These are phyloP conservation scores for Steinernema khuongi DNA, from an alignment of 1,140 invertebrate species.

Conservation along the genomic window DNA sequence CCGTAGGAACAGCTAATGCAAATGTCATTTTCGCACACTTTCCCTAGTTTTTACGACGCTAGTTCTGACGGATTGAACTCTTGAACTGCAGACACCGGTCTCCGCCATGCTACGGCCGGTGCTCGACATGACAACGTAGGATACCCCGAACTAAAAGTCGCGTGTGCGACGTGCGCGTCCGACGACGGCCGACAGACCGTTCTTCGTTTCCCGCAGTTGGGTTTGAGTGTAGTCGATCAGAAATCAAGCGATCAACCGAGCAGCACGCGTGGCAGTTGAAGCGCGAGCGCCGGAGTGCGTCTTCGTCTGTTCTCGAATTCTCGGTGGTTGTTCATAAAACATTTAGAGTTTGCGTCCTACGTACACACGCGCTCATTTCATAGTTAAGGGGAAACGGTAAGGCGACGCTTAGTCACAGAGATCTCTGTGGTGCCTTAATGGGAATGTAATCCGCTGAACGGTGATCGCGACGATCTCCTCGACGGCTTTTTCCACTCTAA, in stretches of 20 bases:
- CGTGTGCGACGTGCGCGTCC: not conserved
- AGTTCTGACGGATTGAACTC: not conserved
- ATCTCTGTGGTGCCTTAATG: too few relatives aligned
- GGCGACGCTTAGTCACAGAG: not conserved
- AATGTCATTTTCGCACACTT: not conserved
- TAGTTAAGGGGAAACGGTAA: too few relatives aligned
- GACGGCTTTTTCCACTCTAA: too few relatives aligned
- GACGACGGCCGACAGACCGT: not conserved
- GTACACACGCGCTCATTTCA: not conserved
- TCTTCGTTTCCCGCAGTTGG: not conserved
- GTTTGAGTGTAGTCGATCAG: slow-evolving; percentile 12
- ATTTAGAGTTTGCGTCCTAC: not conserved
- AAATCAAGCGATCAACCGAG: slow-evolving; percentile 3
- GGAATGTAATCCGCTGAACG: too few relatives aligned
- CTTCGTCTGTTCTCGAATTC: slow-evolving; percentile 1
- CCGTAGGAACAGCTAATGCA: not conserved
- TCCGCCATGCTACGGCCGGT: not conserved
- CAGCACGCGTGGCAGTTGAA: not conserved
- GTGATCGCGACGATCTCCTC: too few relatives aligned
- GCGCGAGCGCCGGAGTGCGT: not conserved
- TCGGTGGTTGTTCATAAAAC: slow-evolving; percentile 2
- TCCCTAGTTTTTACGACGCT: not conserved
- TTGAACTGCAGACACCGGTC: not conserved
- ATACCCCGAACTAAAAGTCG: not conserved
- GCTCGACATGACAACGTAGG: not conserved